Evolutionary conservation across 2,797 vertebrate species (phyloP).

Genomic region (Lepilemur septentrionalis): DNA sequence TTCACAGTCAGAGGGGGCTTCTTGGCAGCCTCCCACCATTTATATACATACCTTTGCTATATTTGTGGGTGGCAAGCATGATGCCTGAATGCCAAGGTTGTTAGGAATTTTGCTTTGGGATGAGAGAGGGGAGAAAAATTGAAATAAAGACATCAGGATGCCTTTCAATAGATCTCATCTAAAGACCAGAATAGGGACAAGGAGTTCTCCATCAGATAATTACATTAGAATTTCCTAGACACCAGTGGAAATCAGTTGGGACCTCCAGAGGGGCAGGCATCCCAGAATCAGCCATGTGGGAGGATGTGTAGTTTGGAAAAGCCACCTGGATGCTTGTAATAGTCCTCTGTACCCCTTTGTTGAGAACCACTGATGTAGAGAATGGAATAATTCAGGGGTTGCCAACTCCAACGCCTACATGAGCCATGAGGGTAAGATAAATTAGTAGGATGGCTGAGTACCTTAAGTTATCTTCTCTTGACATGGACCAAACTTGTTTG

Average conservation of each 20-base stretch:
- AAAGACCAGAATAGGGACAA: neutral
- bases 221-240: neutral
- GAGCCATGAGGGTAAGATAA: neutral
- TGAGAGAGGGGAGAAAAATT: neutral
- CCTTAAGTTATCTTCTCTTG: neutral
- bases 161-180: neutral
- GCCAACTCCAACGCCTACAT: neutral
- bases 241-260: neutral
- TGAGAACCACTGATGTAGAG: conserved; percentile 22
- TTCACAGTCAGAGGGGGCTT: neutral
- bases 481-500: neutral
- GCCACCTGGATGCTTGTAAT: neutral
- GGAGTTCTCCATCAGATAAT: neutral
- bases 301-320: conserved; percentile 20
- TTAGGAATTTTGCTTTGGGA: neutral
- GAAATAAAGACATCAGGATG: neutral
- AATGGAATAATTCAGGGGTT: conserved; percentile 24
- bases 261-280: neutral
- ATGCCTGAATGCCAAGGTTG: neutral
- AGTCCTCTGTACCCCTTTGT: neutral
- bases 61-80: neutral
- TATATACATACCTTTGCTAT: neutral
- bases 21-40: neutral
- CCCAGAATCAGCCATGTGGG: neutral
- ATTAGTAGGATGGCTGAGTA: neutral